Evolutionary conservation across 53 echinoderm and acorn worm genomes (phyloP), one percentile per base, ranked within the genome.

Genomic region (Arbacia lixula): DNA sequence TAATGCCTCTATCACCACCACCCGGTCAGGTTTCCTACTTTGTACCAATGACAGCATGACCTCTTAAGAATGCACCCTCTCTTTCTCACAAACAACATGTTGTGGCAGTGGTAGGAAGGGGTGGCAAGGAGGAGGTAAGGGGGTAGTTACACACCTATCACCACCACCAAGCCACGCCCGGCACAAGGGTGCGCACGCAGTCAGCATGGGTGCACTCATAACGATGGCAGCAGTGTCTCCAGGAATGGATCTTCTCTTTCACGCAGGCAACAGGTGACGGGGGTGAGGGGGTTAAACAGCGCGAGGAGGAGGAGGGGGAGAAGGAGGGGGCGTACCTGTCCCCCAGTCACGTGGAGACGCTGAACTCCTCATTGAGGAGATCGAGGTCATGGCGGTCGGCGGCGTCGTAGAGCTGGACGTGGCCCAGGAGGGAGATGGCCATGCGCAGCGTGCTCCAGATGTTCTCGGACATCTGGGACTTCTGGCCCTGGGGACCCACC

Each of bases 401-500:
- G 2, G 87, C 85, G 17, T 94, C 89, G 85, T 99, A 95, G 1
- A 99, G 89, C 56, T 90, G 91, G 6, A 76, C 71, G 16, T 88
- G 53, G 1, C 99, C 92, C 58, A 91, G 64, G 27, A 99, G 90
- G 2, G 99, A 99, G 46, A 99, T 86, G 21, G 99, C 88, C 99
- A 99, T 99, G 11, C 99, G 90, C 19, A 99, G 62, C 5, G 99
- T 99, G 56, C 90, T 86, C 99, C 99, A 99, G 75, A 99, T 99
- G 58, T 99, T 99, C 34, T 92, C 91, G 0, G 99, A 99, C 90
- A 92, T 99, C 29, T 89, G 85, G 0, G 93, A 90, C 81, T 76
- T 79, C 43, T 99, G 92, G 35, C 95, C 94, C 39, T 94, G 90
- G 0, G 92, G 99, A 0, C 94, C 92, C 6, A 84, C 79, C 0